Evolutionary conservation across 2,113 vertebrate genomes (phyloP).

Genomic region (Myrmecobius fasciatus): DNA sequence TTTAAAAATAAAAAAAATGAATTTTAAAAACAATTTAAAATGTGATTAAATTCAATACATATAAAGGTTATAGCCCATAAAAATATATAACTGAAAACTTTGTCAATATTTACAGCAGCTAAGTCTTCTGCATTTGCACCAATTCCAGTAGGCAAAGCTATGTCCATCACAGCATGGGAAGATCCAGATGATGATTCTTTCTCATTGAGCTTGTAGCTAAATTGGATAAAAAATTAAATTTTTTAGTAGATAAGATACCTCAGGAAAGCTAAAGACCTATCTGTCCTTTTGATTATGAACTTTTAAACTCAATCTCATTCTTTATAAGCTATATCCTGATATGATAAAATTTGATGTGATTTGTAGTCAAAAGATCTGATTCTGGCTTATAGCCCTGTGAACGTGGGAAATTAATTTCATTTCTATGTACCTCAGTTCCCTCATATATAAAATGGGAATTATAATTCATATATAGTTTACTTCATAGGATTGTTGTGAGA

Average conservation of each 20-base stretch:
- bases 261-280: background rate
- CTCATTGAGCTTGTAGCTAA: conserved; percentile 87
- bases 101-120: conserved; percentile 81
- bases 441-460: background rate
- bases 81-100: background rate
- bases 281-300: background rate
- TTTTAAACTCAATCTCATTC: background rate
- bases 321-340: background rate
- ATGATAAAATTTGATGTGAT: background rate
- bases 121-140: conserved; percentile 88
- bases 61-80: background rate
- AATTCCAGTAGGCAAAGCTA: conserved; percentile 91
- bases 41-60: conserved; percentile 37
- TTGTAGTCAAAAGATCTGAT: background rate
- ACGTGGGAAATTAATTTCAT: background rate
- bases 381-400: background rate
- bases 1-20: conserved; percentile 5
- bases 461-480: background rate
- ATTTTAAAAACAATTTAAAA: conserved; percentile 24
- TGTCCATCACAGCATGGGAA: conserved; percentile 91
- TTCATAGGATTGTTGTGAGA: background rate
- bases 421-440: background rate
- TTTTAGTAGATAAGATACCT: background rate
- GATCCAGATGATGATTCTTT: conserved; percentile 84
- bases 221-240: conserved; percentile 21